A percentile compares a stretch with the other conserved stretches of the same genome.
Conservation (phyloP, 2,113 vertebrate species). For the Burhinus oedicnemus region DNA sequence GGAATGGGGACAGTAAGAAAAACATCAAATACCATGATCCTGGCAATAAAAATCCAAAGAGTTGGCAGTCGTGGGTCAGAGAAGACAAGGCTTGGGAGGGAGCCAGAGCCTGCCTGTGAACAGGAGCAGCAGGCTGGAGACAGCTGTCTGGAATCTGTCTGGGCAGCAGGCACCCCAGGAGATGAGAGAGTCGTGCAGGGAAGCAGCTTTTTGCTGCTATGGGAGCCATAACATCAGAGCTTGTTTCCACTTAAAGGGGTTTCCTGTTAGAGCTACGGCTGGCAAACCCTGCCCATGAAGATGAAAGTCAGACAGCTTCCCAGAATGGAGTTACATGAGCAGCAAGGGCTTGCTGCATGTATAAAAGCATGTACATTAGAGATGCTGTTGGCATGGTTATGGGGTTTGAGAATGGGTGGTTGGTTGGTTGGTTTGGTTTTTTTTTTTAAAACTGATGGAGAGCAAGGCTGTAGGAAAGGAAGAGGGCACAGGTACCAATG, state of each 20-base stretch:
- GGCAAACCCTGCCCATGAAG: neutral
- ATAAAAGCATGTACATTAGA: neutral
- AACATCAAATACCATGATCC: constrained; percentile 37
- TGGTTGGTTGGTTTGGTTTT: neutral
- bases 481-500: neutral
- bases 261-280: constrained; percentile 13
- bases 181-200: constrained; percentile 36
- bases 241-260: constrained; percentile 27
- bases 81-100: constrained; percentile 53
- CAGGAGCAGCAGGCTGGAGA: constrained; percentile 64
- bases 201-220: constrained; percentile 45
- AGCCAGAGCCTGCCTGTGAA: constrained; percentile 53
- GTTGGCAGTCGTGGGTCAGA: constrained; percentile 30
- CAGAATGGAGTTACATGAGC: neutral
- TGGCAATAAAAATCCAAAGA: constrained; percentile 16
- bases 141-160: constrained; percentile 67
- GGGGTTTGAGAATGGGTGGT: neutral
- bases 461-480: neutral
- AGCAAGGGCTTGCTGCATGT: neutral
- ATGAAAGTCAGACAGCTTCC: neutral
- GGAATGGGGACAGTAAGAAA: constrained; percentile 34
- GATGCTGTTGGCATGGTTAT: neutral
- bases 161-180: constrained; percentile 53
- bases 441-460: neutral
- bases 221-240: neutral